Conservation (phyloP, 2,797 vertebrate species). For the Antennarius maculatus region DNA sequence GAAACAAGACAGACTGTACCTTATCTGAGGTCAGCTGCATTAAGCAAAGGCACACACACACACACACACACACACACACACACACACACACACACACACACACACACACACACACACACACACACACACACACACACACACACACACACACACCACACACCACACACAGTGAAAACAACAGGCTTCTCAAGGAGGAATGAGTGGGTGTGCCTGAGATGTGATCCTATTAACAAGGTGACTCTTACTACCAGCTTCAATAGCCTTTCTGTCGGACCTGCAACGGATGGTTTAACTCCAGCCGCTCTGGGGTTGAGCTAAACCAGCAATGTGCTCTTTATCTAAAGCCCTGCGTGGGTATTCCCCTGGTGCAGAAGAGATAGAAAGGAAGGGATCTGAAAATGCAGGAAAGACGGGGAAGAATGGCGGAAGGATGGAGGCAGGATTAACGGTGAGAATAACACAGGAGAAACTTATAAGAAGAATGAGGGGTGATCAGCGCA, state of each 20-base stretch:
- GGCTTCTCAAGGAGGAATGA: constrained; percentile 19
- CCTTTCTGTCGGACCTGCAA: constrained; percentile 28
- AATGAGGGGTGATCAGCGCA: constrained; percentile 45
- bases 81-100: constrained; percentile 11
- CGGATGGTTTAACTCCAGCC: constrained; percentile 53
- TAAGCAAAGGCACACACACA: constrained; percentile 19
- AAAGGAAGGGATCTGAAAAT: constrained; percentile 58
- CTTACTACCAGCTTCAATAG: constrained; percentile 36
- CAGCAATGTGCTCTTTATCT: constrained; percentile 52
- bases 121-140: constrained; percentile 29
- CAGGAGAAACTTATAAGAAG: constrained; percentile 42
- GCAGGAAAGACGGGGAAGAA: constrained; percentile 43
- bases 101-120: constrained; percentile 25
- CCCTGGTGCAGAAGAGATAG: constrained; percentile 51
- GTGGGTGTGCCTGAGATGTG: constrained; percentile 9
- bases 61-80: constrained; percentile 26
- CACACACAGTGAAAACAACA: constrained; percentile 3
- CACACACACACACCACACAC: constrained; percentile 15
- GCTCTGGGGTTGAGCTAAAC: constrained; percentile 47
- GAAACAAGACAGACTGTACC: constrained; percentile 15
- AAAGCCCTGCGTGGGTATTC: constrained; percentile 53
- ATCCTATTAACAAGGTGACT: constrained; percentile 52
- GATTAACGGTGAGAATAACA: constrained; percentile 36
- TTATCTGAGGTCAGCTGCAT: constrained; percentile 40
- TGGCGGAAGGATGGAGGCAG: constrained; percentile 31